Percentiles rank a stretch among this genome's conserved stretches.
Evolutionary conservation across 2,888 invertebrate genomes (phyloP).

Genomic region (Drosophila recens): DNA sequence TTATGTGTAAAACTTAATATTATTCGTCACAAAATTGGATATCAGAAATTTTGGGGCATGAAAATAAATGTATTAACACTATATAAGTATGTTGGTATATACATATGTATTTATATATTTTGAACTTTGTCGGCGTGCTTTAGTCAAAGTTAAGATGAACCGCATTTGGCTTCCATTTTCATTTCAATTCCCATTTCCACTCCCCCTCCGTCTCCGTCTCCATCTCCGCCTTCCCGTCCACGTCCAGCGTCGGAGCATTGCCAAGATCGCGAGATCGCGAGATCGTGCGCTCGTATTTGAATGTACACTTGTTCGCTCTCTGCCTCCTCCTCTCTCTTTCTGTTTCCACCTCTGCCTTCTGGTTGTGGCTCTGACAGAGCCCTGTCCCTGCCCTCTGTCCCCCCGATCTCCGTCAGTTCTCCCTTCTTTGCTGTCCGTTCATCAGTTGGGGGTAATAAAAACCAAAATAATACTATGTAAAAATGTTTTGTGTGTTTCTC

Average conservation of each 20-base stretch:
- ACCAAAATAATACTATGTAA: constrained; percentile 79
- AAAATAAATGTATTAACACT: neutral
- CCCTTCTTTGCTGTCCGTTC: constrained; percentile 19
- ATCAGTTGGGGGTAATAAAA: constrained; percentile 63
- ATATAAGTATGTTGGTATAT: constrained; percentile 4
- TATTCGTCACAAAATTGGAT: no score
- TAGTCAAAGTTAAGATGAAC: constrained; percentile 52
- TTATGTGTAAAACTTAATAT: no score
- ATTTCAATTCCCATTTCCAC: constrained; percentile 14
- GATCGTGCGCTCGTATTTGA: constrained; percentile 60
- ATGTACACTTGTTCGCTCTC: constrained; percentile 63
- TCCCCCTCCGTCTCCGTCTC: constrained; percentile 15
- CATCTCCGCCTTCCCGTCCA: constrained; percentile 12
- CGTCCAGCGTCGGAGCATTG: constrained; percentile 14
- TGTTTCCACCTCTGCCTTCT: neutral
- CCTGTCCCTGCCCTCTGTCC: neutral
- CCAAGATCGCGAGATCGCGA: constrained; percentile 42
- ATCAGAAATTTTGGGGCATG: no score
- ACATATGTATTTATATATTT: no score
- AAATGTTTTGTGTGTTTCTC: constrained; percentile 71
- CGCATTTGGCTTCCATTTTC: constrained; percentile 29
- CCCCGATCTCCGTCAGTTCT: neutral
- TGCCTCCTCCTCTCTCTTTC: neutral
- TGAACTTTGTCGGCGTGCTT: constrained; percentile 73
- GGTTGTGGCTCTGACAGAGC: no score